Base-by-base conservation (phyloP, 2,797 vertebrate genomes). In the Brachymystax lenok region DNA sequence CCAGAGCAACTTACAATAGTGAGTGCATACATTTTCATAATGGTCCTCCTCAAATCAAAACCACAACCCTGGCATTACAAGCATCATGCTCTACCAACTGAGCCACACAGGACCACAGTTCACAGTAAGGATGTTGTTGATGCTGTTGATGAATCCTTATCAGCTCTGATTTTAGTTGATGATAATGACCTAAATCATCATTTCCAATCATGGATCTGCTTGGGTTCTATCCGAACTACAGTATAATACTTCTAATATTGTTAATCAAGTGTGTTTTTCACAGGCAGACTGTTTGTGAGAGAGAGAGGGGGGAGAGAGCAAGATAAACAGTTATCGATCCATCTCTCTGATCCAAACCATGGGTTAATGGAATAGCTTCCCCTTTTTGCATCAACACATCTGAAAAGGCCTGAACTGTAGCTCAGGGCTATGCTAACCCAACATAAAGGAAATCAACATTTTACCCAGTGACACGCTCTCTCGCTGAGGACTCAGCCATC, bases 331-430 rank as follows among this genome's bases (percentile, higher is more conserved):
- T 76, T 59, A 17, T 12, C 24, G 14, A 52, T 52, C 21, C 24
- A 27, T 54, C 24, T 52, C 70, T n/a, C 54, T 19, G 54, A 59
- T 59, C 70, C 10, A 21, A 33, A 14, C 30, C 4, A 66, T 68
- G 52, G 30, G 63, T 64, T 76, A 66, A 85, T 82, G 77, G 52
- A 81, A 85, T 84, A 87, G 76, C 64, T 54, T 24, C 27, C 51
- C 17, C 68, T 73, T 77, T 84, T 81, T 76, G 24, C 80, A 61
- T 76, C 77, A 59, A 76, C 71, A 83, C 82, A 83, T 89, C 79
- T 81, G 81, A 75, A 86, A 80, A 59, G 78, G 80, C 69, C 80
- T 81, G 77, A 46, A 63, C 16, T 69, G 59, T 51, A 33, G 33
- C 17, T 51, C 7, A 52, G 10, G 8, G 28, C 40, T n/a, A 21